These are phyloP conservation scores for Eulithis prunata DNA, from an alignment of 2,888 invertebrate genomes.

Conservation along the genomic window DNA sequence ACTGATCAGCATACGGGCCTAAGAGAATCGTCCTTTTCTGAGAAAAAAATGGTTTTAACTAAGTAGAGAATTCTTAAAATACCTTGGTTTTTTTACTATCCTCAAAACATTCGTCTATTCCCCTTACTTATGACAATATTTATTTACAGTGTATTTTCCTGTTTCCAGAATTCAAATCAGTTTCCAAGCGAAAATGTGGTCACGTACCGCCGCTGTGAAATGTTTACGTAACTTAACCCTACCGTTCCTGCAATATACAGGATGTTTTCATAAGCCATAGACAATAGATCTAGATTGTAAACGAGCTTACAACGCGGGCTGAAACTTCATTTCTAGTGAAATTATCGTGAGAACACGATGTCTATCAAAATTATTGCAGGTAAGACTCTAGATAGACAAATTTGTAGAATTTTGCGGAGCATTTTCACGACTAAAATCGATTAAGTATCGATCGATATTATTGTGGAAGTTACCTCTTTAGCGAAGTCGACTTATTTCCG, in stretches of 20 bases:
- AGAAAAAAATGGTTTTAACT: too few relatives aligned
- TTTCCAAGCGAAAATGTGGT: constrained; percentile 50
- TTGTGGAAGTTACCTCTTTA: too few relatives aligned
- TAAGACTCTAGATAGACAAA: constrained; percentile 30
- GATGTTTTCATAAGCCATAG: constrained; percentile 45
- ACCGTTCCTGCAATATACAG: constrained; percentile 29
- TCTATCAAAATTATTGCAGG: constrained; percentile 42
- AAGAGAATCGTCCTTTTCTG: too few relatives aligned
- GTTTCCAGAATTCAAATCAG: constrained; percentile 57
- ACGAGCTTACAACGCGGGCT: constrained; percentile 1
- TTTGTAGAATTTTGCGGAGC: too few relatives aligned
- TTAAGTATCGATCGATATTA: too few relatives aligned
- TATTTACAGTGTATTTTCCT: constrained; percentile 4
- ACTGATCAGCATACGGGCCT: too few relatives aligned
- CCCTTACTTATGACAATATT: too few relatives aligned
- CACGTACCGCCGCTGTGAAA: constrained; percentile 56
- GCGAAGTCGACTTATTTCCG: too few relatives aligned
- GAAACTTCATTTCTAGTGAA: constrained; percentile 31
- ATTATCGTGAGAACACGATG: constrained; percentile 42
- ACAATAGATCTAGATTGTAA: constrained; percentile 47
- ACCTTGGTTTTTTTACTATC: too few relatives aligned
- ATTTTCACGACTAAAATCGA: too few relatives aligned
- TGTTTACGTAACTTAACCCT: constrained; percentile 38
- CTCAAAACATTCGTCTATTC: too few relatives aligned
- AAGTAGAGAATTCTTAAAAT: too few relatives aligned